These are phyloP conservation scores for Ephialtes manifestator DNA, from an alignment of 2,888 invertebrate genomes.

Conservation along the genomic window DNA sequence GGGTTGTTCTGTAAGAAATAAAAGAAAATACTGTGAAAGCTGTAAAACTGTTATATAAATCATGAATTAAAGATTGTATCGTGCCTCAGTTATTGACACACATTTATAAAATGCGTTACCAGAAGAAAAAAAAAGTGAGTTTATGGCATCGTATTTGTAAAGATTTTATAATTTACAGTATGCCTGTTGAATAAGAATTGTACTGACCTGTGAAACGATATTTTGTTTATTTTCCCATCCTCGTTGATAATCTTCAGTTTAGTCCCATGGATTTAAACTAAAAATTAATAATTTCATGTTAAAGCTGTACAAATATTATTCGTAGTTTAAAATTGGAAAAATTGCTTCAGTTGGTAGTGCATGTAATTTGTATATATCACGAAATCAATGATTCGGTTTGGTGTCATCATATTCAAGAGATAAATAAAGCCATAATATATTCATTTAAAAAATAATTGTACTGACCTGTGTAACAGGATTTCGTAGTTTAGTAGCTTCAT, in stretches of 20 bases:
- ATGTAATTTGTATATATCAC: constrained; percentile 65
- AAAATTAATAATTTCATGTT: background rate
- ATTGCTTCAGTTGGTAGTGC: constrained; percentile 68
- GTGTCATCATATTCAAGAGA: constrained; percentile 48
- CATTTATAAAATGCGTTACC: constrained; percentile 40
- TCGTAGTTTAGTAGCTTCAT: background rate
- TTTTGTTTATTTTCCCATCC: background rate
- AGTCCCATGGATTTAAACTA: background rate
- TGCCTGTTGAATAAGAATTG: constrained; percentile 22
- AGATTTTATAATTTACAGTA: constrained; percentile 27
- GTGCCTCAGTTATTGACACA: constrained; percentile 51
- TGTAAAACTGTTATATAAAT: constrained; percentile 54
- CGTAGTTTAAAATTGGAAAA: constrained; percentile 2
- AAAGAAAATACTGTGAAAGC: constrained; percentile 43
- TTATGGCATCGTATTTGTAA: constrained; percentile 30
- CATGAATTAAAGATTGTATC: constrained; percentile 39
- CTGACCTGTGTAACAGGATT: background rate
- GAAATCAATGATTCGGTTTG: constrained; percentile 67
- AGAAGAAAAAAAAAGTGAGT: constrained; percentile 31
- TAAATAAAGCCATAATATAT: background rate
- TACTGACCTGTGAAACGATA: constrained; percentile 25
- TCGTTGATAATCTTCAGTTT: background rate
- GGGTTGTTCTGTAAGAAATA: constrained; percentile 46
- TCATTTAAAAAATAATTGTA: background rate
- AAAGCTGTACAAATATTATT: background rate